phyloP scores from a whole-genome alignment of 2,888 invertebrate genomes.

The Andrena chrysosceles region DNA sequence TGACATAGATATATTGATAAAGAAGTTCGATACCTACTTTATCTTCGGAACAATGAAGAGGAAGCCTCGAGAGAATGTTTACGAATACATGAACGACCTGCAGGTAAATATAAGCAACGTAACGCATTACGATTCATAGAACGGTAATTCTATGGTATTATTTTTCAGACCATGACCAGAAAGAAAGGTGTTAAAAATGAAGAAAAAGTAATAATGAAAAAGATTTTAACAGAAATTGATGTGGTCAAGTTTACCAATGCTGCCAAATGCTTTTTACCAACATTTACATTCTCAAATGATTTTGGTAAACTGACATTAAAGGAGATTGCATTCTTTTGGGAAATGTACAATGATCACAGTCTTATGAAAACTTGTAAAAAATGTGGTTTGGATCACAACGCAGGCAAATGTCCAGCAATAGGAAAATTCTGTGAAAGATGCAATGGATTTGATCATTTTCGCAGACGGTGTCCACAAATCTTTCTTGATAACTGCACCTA shows the following conservation, averaged over 20 bases:
- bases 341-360: not conserved
- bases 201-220: conserved; percentile 14
- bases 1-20: conserved; percentile 33
- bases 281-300: conserved; percentile 24
- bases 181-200: not conserved
- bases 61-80: conserved; percentile 1
- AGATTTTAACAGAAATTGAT: conserved; percentile 37
- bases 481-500: conserved; percentile 10
- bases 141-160: not conserved
- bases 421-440: conserved; percentile 51
- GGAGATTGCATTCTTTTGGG: conserved; percentile 38
- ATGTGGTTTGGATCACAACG: conserved; percentile 28
- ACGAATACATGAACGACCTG: conserved; percentile 39
- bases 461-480: conserved; percentile 24
- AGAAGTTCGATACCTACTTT: conserved; percentile 45
- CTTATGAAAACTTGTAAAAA: not conserved
- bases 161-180: conserved; percentile 1
- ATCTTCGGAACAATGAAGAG: conserved; percentile 25
- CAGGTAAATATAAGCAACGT: conserved; percentile 26
- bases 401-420: conserved; percentile 30
- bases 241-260: not conserved
- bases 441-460: conserved; percentile 42
- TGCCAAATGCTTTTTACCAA: not conserved
- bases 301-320: conserved; percentile 33
- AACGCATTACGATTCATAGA: not conserved